phyloP scores from a whole-genome alignment of 2,113 vertebrate species.

The mouse (Mus musculus) region GRCm39 chr7:93955001-93955500 shows the following conservation, averaged over 20 bases:
- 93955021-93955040: not conserved
- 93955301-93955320: no score
- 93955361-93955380: constrained; percentile 48
- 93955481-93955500: constrained; percentile 68
- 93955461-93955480: not conserved
- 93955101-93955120: not conserved
- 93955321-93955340: not conserved
- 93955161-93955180: not conserved
- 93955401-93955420: constrained; percentile 38
- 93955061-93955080: not conserved
- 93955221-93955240: not conserved
- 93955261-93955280: not conserved
- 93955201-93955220: not conserved
- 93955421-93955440: constrained; percentile 49
- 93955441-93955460: constrained; percentile 60
- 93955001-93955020: not conserved
- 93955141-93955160: not conserved
- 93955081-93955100: not conserved
- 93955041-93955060: not conserved
- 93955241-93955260: not conserved
- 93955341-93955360: not conserved
- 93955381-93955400: not conserved
- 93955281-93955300: no score
- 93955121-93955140: not conserved
- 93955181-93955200: not conserved